Conservation (phyloP, 1,140 invertebrate genomes). For the Papilio aristodemus region DNA sequence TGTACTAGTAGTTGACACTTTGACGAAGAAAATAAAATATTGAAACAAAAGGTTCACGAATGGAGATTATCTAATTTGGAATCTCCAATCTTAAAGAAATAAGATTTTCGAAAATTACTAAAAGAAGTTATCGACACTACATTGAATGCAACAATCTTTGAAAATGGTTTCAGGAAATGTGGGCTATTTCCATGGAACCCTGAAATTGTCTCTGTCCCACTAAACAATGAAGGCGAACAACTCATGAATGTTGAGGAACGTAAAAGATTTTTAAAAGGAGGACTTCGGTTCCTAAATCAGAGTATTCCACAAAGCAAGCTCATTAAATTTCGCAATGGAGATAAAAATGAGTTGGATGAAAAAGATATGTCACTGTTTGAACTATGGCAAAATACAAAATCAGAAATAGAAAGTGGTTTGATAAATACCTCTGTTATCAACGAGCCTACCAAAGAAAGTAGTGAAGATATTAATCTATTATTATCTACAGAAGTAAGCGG, state of each 20-base stretch:
- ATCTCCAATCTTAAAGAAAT: conserved; percentile 36
- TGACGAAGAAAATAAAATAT: conserved; percentile 19
- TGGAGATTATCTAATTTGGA: conserved; percentile 11
- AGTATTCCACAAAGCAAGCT: conserved; percentile 35
- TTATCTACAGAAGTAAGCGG: too few species aligned
- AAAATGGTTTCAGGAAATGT: conserved; percentile 41
- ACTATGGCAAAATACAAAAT: conserved; percentile 7
- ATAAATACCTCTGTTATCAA: conserved; percentile 69
- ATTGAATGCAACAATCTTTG: conserved; percentile 34
- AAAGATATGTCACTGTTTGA: conserved; percentile 9
- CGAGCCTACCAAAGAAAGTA: conserved; percentile 31
- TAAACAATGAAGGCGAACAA: conserved; percentile 37
- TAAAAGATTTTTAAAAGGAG: conserved; percentile 38
- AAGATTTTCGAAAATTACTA: conserved; percentile 36
- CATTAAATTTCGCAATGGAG: conserved; percentile 34
- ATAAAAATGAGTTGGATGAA: conserved; percentile 34
- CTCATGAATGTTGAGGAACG: conserved; percentile 35
- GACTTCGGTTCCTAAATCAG: conserved; percentile 37
- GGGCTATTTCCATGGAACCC: conserved; percentile 39
- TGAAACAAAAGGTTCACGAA: not conserved
- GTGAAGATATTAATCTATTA: conserved; percentile 34
- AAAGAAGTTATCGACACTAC: conserved; percentile 36
- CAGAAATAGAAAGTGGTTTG: conserved; percentile 7
- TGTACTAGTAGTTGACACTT: conserved; percentile 5
- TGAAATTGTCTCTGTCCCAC: conserved; percentile 33